phyloP scores from a whole-genome alignment of 2,797 vertebrate species.

The Alauda arvensis region DNA sequence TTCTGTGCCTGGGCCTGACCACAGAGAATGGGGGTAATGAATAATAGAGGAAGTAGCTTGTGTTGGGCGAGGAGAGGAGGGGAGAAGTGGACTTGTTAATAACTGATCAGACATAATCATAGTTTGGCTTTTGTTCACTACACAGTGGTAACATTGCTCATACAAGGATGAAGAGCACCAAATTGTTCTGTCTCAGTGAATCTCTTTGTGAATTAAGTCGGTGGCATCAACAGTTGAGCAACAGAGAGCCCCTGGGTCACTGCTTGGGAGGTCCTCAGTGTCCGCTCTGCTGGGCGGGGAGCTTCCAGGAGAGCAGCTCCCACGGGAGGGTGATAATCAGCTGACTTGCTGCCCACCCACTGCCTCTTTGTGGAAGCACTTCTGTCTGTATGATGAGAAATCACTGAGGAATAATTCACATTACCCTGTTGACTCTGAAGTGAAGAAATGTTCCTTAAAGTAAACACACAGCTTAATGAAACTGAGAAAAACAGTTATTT shows the following conservation, averaged over 20 bases:
- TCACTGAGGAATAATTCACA: conserved; percentile 26
- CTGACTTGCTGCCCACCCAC: conserved; percentile 45
- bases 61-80: neutral
- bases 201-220: neutral
- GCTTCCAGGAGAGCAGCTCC: conserved; percentile 40
- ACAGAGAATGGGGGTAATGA: neutral
- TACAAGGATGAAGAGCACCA: neutral
- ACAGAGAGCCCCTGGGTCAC: neutral
- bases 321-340: conserved; percentile 49
- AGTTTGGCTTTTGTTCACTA: neutral
- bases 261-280: neutral
- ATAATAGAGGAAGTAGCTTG: neutral
- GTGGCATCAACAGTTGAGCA: neutral
- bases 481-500: conserved; percentile 66
- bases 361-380: conserved; percentile 30
- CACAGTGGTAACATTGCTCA: neutral
- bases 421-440: conserved; percentile 61
- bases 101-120: neutral
- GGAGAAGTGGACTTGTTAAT: neutral
- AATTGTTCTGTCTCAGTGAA: neutral
- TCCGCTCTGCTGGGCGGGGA: conserved; percentile 1
- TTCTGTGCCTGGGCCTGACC: neutral
- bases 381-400: conserved; percentile 18
- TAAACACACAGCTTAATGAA: conserved; percentile 68
- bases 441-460: conserved; percentile 65